phyloP scores from a whole-genome alignment of 2,797 vertebrate species.

The Oryzias dopingdopingensis region DNA sequence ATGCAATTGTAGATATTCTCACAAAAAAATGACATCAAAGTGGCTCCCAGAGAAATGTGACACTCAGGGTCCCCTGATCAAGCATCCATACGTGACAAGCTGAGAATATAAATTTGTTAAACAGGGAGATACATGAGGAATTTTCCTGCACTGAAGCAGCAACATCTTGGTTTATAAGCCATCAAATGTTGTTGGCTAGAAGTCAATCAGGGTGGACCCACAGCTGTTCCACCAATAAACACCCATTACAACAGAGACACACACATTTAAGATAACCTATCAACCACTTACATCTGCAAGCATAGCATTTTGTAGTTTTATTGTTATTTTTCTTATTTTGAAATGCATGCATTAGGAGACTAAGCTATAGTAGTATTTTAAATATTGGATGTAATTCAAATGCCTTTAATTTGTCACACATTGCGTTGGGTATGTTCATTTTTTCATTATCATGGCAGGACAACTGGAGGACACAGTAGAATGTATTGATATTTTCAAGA shows the following conservation, averaged over 20 bases:
- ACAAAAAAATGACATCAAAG: neutral
- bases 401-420: too few relatives aligned
- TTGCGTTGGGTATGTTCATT: too few relatives aligned
- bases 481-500: too few relatives aligned
- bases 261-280: neutral
- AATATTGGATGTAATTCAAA: too few relatives aligned
- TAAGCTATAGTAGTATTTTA: too few relatives aligned
- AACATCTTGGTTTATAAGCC: neutral
- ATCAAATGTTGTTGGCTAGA: neutral
- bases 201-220: neutral
- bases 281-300: neutral
- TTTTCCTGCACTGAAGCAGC: neutral
- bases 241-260: neutral
- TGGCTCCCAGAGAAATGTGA: neutral
- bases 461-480: too few relatives aligned
- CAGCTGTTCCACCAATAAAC: slow-evolving; percentile 1
- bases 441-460: too few relatives aligned
- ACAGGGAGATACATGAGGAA: neutral
- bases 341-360: too few relatives aligned
- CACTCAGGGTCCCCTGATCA: neutral
- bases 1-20: slow-evolving; percentile 2
- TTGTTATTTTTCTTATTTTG: too few relatives aligned
- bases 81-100: neutral
- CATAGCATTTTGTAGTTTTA: too few relatives aligned
- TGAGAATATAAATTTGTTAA: slow-evolving; percentile 1